Evolutionary conservation across 2,113 vertebrate genomes (phyloP), one percentile per base, ranked within the genome.

Genomic region (Sapayoa aenigma): DNA sequence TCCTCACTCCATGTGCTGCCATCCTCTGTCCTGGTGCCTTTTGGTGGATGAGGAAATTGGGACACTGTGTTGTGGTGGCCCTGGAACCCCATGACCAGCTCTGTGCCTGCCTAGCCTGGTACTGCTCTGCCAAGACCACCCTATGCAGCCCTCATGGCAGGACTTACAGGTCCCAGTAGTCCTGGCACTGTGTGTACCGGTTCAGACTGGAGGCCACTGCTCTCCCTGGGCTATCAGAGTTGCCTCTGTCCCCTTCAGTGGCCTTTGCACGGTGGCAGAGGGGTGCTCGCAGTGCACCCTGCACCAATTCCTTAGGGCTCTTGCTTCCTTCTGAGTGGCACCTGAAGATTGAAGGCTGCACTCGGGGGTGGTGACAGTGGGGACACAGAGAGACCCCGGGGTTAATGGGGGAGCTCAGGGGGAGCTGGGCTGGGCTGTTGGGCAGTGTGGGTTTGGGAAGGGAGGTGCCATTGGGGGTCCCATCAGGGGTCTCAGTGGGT

Each of bases 331-430:
- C 41, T 1, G 2, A 28, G 44, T 30, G 42, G 7, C 28, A 18
- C 25, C 28, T 19, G 8, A 28, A 21, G 24, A 41, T 5, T 6
- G 2, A 77, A 30, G 58, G 71, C 41, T 56, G 73, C 24, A 35
- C 68, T 47, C 18, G 18, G 72, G 21, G 44, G 1, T 23, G 44
- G 39, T 4, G 7, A 15, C 46, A 24, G 37, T 5, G 60, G 81
- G 55, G 49, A 56, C 72, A 73, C 44, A 53, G 63, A 24, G 44
- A 30, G 37, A 53, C 59, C 31, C 13, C 0, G 0, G 14, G 3
- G 1, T 68, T 71, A 23, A 17, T 14, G 75, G 28, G 47, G 35
- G 33, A 50, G 11, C 66, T 59, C 21, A 63, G 2, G 44, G 72
- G 62, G 4, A 14, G 4, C 31, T 3, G 28, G 33, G 42, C 50